Conservation (phyloP, 1,140 invertebrate genomes). For the Megalopta genalis region DNA sequence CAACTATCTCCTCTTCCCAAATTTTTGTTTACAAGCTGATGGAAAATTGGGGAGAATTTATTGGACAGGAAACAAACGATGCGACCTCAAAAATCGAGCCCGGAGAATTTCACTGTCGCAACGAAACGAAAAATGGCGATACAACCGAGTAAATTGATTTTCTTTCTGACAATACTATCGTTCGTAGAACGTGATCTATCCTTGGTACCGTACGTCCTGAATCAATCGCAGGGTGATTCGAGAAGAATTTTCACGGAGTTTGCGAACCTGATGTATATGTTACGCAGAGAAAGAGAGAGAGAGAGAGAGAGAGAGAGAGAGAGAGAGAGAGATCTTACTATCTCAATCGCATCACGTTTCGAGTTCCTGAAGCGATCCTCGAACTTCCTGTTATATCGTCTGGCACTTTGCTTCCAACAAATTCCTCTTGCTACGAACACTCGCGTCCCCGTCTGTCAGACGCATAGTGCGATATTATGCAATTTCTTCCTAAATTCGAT, state of each 20-base stretch:
- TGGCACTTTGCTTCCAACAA: slow-evolving; percentile 31
- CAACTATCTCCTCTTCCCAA: no score
- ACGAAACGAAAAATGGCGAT: no score
- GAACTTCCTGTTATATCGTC: slow-evolving; percentile 25
- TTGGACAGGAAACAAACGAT: no score
- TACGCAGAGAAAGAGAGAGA: slow-evolving; percentile 18
- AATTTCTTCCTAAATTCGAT: not conserved
- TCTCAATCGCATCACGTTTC: slow-evolving; percentile 26
- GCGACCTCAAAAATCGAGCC: no score
- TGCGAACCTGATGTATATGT: slow-evolving; percentile 14
- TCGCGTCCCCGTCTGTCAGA: not conserved
- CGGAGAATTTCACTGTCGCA: no score
- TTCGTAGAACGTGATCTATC: no score
- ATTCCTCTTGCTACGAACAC: not conserved
- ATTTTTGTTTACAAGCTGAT: no score
- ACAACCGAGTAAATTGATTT: no score
- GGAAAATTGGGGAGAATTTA: no score
- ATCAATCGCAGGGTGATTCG: not conserved
- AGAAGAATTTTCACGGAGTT: not conserved
- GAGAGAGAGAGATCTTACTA: slow-evolving; percentile 19
- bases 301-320: no score
- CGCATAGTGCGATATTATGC: not conserved
- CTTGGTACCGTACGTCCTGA: not conserved
- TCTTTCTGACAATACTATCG: no score
- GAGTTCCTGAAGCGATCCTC: slow-evolving; percentile 21